These are phyloP conservation scores for Mizuhopecten yessoensis DNA, from an alignment of 1,140 invertebrate genomes.

Conservation along the genomic window DNA sequence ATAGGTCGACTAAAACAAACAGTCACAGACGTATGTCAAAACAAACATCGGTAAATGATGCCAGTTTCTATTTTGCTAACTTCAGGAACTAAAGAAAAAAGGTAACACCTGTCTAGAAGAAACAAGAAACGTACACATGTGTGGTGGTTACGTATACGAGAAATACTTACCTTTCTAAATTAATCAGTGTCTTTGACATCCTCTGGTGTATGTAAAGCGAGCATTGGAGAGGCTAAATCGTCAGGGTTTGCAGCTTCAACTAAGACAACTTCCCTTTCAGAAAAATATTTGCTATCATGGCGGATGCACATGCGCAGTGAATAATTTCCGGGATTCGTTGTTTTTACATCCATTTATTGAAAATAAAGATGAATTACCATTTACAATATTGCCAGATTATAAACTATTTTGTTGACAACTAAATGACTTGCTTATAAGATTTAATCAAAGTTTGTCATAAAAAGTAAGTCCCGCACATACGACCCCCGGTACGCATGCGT, in stretches of 20 bases:
- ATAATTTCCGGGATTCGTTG: constrained; percentile 28
- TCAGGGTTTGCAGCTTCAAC: constrained; percentile 5
- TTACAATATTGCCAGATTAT: not conserved
- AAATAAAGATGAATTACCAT: not conserved
- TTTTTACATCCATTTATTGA: constrained; percentile 1
- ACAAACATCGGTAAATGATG: not conserved
- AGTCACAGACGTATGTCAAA: constrained; percentile 2
- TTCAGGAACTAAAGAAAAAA: constrained; percentile 37
- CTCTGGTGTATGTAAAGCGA: not conserved
- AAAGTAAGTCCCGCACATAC: not conserved
- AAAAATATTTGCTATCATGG: constrained; percentile 54
- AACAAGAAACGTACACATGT: constrained; percentile 22
- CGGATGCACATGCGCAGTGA: constrained; percentile 49
- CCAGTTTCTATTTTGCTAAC: constrained; percentile 39
- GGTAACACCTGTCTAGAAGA: constrained; percentile 32
- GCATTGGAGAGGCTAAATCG: not conserved
- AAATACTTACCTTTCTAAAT: constrained; percentile 13
- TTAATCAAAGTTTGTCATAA: not conserved
- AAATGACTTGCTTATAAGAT: not conserved
- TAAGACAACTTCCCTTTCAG: constrained; percentile 50
- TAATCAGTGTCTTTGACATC: not conserved
- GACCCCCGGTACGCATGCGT: not conserved
- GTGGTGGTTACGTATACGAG: not conserved
- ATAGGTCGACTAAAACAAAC: not conserved
- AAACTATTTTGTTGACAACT: not conserved